Percentiles rank a stretch among this genome's conserved stretches.
Evolutionary conservation across 35 echinoderm and acorn worm genomes (phyloP).

Genomic region (Acanthaster planci): DNA sequence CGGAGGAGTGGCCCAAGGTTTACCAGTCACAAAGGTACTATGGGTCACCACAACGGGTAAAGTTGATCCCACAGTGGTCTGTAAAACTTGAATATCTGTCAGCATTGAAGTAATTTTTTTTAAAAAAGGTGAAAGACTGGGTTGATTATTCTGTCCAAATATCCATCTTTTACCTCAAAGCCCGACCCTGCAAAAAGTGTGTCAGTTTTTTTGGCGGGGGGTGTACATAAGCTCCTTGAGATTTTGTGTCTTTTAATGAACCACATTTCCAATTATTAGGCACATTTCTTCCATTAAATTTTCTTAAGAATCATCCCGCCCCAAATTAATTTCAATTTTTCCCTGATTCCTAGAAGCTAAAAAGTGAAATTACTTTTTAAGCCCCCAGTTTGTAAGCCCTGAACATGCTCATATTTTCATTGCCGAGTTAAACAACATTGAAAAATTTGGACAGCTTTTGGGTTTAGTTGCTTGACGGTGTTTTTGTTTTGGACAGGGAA

Average conservation of each 20-base stretch:
- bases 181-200: too few species aligned
- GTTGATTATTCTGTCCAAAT: too few species aligned
- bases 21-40: slow-evolving; percentile 78
- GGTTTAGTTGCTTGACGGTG: slow-evolving; percentile 13
- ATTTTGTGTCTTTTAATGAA: background rate
- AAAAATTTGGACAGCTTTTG: background rate
- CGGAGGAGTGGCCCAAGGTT: slow-evolving; percentile 54
- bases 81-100: too few species aligned
- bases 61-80: too few species aligned
- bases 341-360: background rate
- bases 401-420: background rate
- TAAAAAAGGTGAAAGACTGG: too few species aligned
- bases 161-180: too few species aligned
- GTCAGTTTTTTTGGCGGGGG: too few species aligned
- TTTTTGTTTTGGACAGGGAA: slow-evolving; percentile 38
- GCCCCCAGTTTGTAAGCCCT: background rate
- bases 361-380: background rate
- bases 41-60: too few species aligned
- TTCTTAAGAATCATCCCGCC: too few species aligned
- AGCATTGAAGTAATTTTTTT: too few species aligned
- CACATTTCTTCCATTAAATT: too few species aligned
- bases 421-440: background rate
- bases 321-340: background rate
- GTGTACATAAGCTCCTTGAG: background rate
- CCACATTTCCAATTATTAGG: too few species aligned